phyloP scores from a whole-genome alignment of 2,888 invertebrate genomes.

The Athalia rosae region DNA sequence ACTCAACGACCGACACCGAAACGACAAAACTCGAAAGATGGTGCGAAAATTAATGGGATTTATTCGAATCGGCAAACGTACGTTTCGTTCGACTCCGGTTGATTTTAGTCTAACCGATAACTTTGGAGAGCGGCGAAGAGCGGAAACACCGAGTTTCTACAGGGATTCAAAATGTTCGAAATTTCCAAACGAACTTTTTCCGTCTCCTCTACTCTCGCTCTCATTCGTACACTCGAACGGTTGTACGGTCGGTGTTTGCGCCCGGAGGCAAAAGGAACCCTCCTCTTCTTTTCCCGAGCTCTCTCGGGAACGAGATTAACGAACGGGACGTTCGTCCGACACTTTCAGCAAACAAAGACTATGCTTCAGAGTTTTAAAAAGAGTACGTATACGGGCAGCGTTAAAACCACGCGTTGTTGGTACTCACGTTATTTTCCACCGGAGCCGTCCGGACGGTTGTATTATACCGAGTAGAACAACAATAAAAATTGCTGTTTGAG shows the following conservation, averaged over 20 bases:
- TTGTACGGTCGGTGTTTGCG: background rate
- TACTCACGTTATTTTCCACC: background rate
- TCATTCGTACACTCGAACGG: too few relatives aligned
- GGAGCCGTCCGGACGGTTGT: constrained; percentile 6
- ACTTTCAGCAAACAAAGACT: constrained; percentile 18
- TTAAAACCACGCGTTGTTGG: too few relatives aligned
- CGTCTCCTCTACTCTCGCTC: background rate
- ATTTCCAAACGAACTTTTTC: background rate
- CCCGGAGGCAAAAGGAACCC: background rate
- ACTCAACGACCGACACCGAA: background rate
- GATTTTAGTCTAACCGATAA: too few relatives aligned
- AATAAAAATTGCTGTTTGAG: too few relatives aligned
- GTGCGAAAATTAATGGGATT: too few relatives aligned
- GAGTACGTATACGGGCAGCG: background rate
- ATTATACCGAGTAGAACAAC: background rate
- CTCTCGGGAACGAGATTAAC: constrained; percentile 14
- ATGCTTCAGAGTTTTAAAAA: background rate
- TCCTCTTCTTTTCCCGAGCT: background rate
- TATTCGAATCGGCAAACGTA: too few relatives aligned
- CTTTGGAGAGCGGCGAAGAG: too few relatives aligned
- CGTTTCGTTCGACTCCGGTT: too few relatives aligned
- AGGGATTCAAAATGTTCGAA: background rate
- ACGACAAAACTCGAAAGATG: too few relatives aligned
- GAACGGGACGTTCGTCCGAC: constrained; percentile 6
- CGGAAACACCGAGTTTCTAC: too few relatives aligned